These are phyloP conservation scores for Mycetomoellerius zeteki DNA, from an alignment of 1,140 invertebrate species.

Conservation along the genomic window DNA sequence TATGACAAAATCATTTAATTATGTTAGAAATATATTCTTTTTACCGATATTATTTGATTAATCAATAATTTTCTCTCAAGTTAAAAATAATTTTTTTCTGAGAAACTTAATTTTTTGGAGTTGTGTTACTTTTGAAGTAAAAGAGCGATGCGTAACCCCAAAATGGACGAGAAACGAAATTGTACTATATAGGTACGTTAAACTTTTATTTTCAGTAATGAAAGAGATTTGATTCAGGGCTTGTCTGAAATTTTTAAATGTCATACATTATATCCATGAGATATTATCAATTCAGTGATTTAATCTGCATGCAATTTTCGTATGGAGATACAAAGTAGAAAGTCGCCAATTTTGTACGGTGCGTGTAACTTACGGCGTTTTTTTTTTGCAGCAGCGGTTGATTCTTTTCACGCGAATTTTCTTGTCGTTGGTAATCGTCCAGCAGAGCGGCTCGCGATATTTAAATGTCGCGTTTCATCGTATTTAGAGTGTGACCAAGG, in stretches of 20 bases:
- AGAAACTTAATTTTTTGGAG: no score
- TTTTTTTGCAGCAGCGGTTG: background rate
- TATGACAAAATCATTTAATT: no score
- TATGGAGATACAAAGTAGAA: slow-evolving; percentile 17
- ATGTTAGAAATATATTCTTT: no score
- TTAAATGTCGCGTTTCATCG: slow-evolving; percentile 79
- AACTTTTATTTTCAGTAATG: background rate
- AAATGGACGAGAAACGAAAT: background rate
- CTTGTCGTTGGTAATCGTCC: slow-evolving; percentile 48
- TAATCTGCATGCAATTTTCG: background rate
- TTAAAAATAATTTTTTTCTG: no score
- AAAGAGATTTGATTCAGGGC: background rate
- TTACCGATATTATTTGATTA: no score
- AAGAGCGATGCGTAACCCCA: background rate
- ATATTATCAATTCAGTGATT: background rate
- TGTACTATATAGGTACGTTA: background rate
- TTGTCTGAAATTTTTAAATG: background rate
- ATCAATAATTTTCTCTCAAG: no score
- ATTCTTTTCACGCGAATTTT: slow-evolving; percentile 40
- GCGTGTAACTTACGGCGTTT: background rate
- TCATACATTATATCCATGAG: background rate
- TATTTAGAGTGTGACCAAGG: slow-evolving; percentile 83
- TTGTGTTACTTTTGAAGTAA: no score
- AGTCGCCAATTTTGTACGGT: slow-evolving; percentile 19
- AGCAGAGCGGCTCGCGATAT: slow-evolving; percentile 71